phyloP scores from a whole-genome alignment of 2,888 invertebrate species.

The Hemaris fuciformis region DNA sequence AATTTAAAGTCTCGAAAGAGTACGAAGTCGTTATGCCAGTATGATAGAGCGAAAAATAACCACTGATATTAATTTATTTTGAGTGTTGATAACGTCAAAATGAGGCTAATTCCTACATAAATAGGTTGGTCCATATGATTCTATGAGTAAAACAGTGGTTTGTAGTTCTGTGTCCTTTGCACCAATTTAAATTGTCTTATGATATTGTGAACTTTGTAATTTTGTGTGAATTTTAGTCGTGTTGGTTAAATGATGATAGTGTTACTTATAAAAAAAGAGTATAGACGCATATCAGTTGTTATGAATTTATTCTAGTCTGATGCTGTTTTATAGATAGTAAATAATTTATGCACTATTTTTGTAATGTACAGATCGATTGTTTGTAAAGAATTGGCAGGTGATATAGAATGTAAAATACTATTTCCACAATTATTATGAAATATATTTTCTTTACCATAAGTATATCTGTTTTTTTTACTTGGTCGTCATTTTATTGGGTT shows the following conservation, averaged over 20 bases:
- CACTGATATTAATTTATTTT: constrained; percentile 19
- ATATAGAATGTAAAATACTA: neutral
- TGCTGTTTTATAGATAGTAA: neutral
- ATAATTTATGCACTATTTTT: constrained; percentile 10
- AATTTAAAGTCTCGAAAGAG: constrained; percentile 43
- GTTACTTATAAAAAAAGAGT: neutral
- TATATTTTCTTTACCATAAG: neutral
- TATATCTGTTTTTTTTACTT: too few relatives aligned
- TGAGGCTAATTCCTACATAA: neutral
- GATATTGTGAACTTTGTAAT: neutral
- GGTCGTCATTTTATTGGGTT: too few relatives aligned
- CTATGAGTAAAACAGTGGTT: neutral
- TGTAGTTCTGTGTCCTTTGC: neutral
- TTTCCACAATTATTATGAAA: neutral
- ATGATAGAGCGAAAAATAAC: constrained; percentile 45
- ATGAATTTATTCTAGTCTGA: neutral
- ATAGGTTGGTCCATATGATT: too few relatives aligned
- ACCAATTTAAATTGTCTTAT: neutral
- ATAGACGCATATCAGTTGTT: neutral
- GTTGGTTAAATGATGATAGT: neutral
- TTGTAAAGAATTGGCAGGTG: neutral
- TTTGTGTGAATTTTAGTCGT: neutral
- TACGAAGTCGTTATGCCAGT: constrained; percentile 42
- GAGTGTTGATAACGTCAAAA: neutral
- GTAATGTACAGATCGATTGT: neutral